phyloP scores from a whole-genome alignment of 2,797 vertebrate genomes.

The Coluber constrictor region DNA sequence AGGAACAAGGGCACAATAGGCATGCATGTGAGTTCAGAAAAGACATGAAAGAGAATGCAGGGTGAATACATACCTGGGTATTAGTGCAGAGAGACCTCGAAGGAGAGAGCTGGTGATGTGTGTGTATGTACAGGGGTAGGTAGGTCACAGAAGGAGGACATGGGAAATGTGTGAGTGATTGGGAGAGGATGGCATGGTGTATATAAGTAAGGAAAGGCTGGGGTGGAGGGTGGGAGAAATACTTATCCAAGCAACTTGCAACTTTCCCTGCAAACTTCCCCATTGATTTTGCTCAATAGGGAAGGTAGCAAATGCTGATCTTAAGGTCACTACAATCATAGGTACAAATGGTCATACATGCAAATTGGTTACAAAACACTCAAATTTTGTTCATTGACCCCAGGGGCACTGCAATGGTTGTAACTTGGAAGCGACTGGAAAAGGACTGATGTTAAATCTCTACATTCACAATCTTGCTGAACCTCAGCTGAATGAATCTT shows the following conservation, averaged over 20 bases:
- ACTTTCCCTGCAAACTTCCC: background rate
- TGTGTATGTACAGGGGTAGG: background rate
- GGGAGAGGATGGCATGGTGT: background rate
- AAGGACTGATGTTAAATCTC: background rate
- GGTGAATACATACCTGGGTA: background rate
- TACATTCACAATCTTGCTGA: background rate
- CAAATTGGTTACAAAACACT: background rate
- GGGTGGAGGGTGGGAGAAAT: background rate
- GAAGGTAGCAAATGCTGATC: background rate
- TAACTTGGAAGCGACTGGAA: background rate
- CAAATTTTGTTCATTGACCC: background rate
- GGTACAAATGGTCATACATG: background rate
- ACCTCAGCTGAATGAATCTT: background rate
- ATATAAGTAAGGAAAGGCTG: background rate
- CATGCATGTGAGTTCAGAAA: background rate
- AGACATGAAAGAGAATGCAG: background rate
- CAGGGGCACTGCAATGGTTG: background rate
- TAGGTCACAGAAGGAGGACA: background rate
- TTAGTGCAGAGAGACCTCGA: background rate
- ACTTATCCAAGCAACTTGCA: background rate
- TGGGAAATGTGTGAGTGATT: background rate
- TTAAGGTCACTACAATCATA: background rate
- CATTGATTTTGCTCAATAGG: background rate
- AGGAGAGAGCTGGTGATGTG: background rate
- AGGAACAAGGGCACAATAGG: background rate